Percentiles rank a stretch among this genome's conserved stretches.
phyloP scores from a whole-genome alignment of 2,888 invertebrate species.

The Ecdyonurus torrentis region DNA sequence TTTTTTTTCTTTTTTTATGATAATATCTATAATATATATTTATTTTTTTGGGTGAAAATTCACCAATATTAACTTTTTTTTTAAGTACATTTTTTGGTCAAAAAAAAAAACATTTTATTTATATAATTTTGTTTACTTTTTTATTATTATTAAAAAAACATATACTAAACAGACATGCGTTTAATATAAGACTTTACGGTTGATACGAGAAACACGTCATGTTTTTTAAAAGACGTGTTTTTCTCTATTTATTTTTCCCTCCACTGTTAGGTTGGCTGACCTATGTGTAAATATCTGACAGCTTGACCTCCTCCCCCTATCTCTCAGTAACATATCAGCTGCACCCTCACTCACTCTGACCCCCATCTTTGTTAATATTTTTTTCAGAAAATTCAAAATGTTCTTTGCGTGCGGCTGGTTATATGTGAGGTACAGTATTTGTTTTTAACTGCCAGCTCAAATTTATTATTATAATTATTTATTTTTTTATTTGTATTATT shows the following conservation, averaged over 20 bases:
- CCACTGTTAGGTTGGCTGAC: not conserved
- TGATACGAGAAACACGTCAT: not conserved
- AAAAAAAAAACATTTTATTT: constrained; percentile 7
- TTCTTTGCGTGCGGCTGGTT: constrained; percentile 77
- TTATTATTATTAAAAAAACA: too few species aligned
- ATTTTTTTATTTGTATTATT: too few species aligned
- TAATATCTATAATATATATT: not conserved
- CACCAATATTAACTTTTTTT: not conserved
- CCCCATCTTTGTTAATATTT: constrained; percentile 38
- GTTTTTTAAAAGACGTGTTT: not conserved
- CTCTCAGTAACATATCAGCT: not conserved
- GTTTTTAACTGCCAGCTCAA: not conserved
- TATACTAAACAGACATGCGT: not conserved
- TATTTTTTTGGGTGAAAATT: not conserved
- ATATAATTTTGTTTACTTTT: constrained; percentile 5
- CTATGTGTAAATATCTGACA: not conserved
- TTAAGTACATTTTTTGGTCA: not conserved
- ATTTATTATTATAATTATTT: too few species aligned
- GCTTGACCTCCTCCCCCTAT: not conserved
- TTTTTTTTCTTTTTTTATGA: not conserved
- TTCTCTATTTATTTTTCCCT: too few species aligned
- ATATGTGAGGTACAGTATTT: constrained; percentile 57
- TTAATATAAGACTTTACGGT: not conserved
- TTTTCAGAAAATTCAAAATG: constrained; percentile 64
- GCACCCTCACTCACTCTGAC: constrained; percentile 16